Evolutionary conservation across 2,888 invertebrate genomes (phyloP), one percentile per base, ranked within the genome.

Genomic region (Laspeyria flexula): DNA sequence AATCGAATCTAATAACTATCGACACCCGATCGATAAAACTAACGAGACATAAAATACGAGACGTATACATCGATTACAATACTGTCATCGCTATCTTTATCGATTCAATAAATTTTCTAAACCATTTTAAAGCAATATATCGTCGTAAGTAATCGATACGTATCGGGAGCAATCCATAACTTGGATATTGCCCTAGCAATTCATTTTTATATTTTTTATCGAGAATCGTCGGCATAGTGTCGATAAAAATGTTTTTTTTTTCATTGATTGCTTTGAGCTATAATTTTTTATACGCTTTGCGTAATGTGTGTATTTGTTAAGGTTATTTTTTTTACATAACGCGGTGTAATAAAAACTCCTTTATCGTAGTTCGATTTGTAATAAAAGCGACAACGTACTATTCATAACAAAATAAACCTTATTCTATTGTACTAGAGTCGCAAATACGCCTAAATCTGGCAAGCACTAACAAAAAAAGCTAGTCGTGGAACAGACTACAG

Each of bases 41-140:
- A 34, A 45, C 43, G 12, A 41, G 31, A 41, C 5, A 41, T 43
- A 40, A 52, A 52, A 47, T 30, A 34, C 27, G 31, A 35, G 7
- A 43, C 30, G 38, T 25, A 63, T 60, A 31, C 33, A 55, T 54
- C 42, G 49, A 52, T 50, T 47, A 48, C 39, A 52, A 35, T n/a
- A 13, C 46, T 49, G 60, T 58, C 55, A 55, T 38, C 52, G 42
- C 10, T 56, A 42, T 56, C 50, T 35, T 47, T 52, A 50, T 18
- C 55, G 54, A 48, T 61, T 38, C 58, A 39, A 59, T 65, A 59
- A 46, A 63, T 65, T 53, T 47, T 52, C 44, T 30, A 39, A 52
- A 44, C 37, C 7, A 47, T 55, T 61, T 55, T 55, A 31, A 47
- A 45, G 40, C 55, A 33, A 53, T 51, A 50, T 52, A 65, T 66